Evolutionary conservation across 1,140 invertebrate species (phyloP), one percentile per base, ranked within the genome.

Genomic region (Leptinotarsa lineolata): DNA sequence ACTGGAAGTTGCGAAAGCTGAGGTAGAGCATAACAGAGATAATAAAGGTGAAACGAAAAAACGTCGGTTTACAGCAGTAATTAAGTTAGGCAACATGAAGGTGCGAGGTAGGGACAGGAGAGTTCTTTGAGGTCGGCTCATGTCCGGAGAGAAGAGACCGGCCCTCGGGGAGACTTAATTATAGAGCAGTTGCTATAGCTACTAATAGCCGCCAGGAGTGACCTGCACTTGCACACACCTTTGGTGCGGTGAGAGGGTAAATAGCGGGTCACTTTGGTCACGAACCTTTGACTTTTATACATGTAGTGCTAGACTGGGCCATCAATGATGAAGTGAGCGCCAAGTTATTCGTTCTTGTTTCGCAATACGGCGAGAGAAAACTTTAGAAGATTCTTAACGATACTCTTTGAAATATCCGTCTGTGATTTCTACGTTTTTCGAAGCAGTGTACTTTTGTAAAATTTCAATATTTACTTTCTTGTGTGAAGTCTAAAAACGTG

Each of bases 171-270:
- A 73, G 74, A 78, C 80, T 81, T 80, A 81, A 81, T 81, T 81
- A 81, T 78, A 80, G 77, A 77, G 77, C 72, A 74, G 80, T 81
- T 78, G 80, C 80, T 77, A 81, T 80, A 81, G 80, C 70, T 79
- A 81, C 80, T 81, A 81, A 81, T 81, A 80, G 80, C 74, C 72
- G 68, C 67, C 61, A 45, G 54, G 68, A 68, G 71, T 75, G 76
- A 80, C 78, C 76, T 79, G 76, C 54, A 80, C 78, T 75, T 79
- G 76, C 54, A 72, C 66, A 74, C 78, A 78, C 74, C 76, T 78
- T 71, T 39, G 18, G 15, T n/a, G 66, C 45, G 45, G 66, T 68
- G 15, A 68, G 74, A 76, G 74, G 74, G 74, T 76, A 76, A 76
- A 76, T 73, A 76, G 70, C 74, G 67, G 68, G 58, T 73, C 72